Conservation (phyloP, 2,888 invertebrate species). For the Sphaerophoria taeniata region DNA sequence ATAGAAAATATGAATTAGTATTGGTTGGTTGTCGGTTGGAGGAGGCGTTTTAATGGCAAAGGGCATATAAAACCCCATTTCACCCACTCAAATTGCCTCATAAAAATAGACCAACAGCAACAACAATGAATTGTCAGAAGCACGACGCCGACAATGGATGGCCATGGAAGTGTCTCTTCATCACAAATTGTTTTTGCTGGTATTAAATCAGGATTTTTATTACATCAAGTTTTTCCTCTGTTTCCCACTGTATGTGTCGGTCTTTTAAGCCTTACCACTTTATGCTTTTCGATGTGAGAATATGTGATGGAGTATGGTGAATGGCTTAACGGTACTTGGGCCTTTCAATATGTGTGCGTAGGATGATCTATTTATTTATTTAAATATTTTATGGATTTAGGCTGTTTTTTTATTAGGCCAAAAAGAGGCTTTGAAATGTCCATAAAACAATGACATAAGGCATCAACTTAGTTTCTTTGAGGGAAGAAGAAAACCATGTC, state of each 20-base stretch:
- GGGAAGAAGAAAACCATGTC: too few relatives aligned
- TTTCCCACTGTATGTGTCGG: too few relatives aligned
- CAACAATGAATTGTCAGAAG: neutral
- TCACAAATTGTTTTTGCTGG: slow-evolving; percentile 25
- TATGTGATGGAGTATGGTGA: too few relatives aligned
- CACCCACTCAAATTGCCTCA: neutral
- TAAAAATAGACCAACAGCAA: slow-evolving; percentile 1
- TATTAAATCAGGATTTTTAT: slow-evolving; percentile 45
- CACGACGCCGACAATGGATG: slow-evolving; percentile 4
- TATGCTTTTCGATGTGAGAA: neutral
- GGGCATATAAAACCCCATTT: slow-evolving; percentile 3
- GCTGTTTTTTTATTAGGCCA: slow-evolving; percentile 45
- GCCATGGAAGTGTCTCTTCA: slow-evolving; percentile 13
- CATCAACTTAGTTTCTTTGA: too few relatives aligned
- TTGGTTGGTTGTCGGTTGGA: slow-evolving; percentile 19
- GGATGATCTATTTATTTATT: slow-evolving; percentile 45
- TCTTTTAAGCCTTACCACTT: neutral
- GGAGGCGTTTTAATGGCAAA: slow-evolving; percentile 13
- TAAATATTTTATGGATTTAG: slow-evolving; percentile 66
- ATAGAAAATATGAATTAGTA: slow-evolving; percentile 54
- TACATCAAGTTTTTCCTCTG: slow-evolving; percentile 6
- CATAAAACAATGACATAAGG: slow-evolving; percentile 16
- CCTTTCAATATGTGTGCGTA: slow-evolving; percentile 31
- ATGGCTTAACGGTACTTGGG: slow-evolving; percentile 18
- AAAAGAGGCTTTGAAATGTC: slow-evolving; percentile 18